Conservation (phyloP, 1,140 invertebrate species). For the Archivesica marissinica region DNA sequence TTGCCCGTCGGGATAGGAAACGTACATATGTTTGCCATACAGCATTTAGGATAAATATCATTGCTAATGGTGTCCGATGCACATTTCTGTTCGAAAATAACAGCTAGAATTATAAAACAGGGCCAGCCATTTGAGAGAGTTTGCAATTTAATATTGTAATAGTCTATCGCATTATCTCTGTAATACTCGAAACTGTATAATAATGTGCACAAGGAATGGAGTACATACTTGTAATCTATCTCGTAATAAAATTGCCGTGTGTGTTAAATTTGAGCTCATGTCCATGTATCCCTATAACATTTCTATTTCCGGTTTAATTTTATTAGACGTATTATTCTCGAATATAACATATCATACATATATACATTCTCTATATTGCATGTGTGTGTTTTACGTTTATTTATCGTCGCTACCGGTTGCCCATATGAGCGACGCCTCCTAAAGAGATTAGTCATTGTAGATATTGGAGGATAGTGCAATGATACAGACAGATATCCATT, state of each 20-base stretch:
- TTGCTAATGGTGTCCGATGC: not conserved
- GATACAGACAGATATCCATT: too few species aligned
- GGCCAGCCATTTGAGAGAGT: not conserved
- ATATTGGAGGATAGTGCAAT: too few species aligned
- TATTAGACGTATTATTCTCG: too few species aligned
- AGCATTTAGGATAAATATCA: slow-evolving; percentile 14
- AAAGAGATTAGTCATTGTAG: too few species aligned
- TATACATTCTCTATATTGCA: too few species aligned
- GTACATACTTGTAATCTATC: not conserved
- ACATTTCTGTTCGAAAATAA: not conserved
- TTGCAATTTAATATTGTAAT: not conserved
- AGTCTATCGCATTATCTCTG: not conserved
- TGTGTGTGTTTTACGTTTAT: too few species aligned
- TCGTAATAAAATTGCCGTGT: not conserved
- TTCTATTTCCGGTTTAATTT: too few species aligned
- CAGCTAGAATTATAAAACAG: not conserved
- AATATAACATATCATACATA: too few species aligned
- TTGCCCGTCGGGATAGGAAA: not conserved
- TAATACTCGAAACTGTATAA: not conserved
- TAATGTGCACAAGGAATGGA: not conserved
- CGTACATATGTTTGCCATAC: not conserved
- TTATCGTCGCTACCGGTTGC: too few species aligned
- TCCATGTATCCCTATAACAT: too few species aligned
- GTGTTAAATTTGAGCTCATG: too few species aligned
- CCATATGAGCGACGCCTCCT: too few species aligned